A percentile compares a stretch with the other conserved stretches of the same genome.
phyloP scores from a whole-genome alignment of 2,797 vertebrate genomes.

The Orientallactaga sibirica region DNA sequence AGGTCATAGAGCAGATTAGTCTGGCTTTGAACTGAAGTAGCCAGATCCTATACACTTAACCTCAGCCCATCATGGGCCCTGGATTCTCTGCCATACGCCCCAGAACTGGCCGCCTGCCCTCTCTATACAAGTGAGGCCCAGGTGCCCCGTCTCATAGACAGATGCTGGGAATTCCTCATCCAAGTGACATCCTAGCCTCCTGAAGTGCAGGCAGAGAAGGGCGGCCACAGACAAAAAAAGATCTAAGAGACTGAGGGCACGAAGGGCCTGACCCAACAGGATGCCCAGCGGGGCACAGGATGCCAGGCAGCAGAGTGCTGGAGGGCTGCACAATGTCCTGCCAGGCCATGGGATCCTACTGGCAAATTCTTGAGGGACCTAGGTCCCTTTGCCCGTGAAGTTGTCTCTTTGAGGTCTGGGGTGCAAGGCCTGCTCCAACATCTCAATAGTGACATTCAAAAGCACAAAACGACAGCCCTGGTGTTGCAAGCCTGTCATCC shows the following conservation, averaged over 20 bases:
- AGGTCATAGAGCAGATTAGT: neutral
- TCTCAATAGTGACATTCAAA: neutral
- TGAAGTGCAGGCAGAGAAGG: neutral
- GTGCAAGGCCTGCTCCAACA: too few relatives aligned
- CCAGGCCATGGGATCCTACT: neutral
- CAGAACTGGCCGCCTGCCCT: neutral
- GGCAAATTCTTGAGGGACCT: neutral
- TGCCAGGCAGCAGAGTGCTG: fast-evolving
- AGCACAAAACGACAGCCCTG: neutral
- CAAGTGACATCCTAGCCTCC: neutral
- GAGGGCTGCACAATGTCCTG: neutral
- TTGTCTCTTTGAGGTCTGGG: too few relatives aligned
- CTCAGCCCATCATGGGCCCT: neutral
- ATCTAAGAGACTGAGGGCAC: neutral
- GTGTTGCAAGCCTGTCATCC: neutral
- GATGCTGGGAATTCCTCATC: too few relatives aligned
- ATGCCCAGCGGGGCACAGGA: neutral
- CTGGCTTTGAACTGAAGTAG: neutral
- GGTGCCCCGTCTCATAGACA: neutral
- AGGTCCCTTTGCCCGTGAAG: too few relatives aligned
- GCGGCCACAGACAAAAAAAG: neutral
- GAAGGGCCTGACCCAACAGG: too few relatives aligned
- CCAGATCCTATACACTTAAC: neutral
- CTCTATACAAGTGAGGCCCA: neutral
- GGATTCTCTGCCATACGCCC: neutral